Base-by-base conservation (phyloP, 2,888 invertebrate genomes). In the Stenodera caucasica region DNA sequence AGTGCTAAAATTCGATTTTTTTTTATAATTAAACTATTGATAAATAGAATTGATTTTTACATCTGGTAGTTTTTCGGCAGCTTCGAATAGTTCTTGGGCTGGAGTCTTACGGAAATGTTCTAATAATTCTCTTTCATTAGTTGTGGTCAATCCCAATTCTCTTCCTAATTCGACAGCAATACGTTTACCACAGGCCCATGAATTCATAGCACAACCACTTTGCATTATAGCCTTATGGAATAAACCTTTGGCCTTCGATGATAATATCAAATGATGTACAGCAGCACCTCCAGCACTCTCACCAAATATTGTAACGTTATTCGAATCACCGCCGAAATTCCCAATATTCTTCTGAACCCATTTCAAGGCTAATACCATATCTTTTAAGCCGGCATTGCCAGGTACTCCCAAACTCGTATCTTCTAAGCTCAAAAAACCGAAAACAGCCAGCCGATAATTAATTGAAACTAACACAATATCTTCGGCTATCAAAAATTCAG, bases 271-370 rank as follows among this genome's bases (percentile, higher is more conserved):
- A 61, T 77, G 81, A 58, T 83, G 81, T 0, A 79, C 74, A 4
- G 81, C 79, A 26, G 77, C 78, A 8, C 75, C 81, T 0, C 83
- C 83, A 0, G 82, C 82, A 63, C 82, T 82, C 68, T 82, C 81
- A 0, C 83, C 82, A 64, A 82, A 80, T 2, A 83, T 71, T 0
- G 82, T 82, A 8, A 83, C 81, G 58, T 82, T 82, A 83, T n/a
- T n/a, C n/a, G n/a, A n/a, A n/a, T n/a, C n/a, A n/a, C n/a, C n/a
- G n/a, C n/a, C n/a, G n/a, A n/a, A 83, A 58, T 73, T 75, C 2
- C 71, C 64, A 14, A 81, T 80, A 64, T 83, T 83, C 0, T 72
- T 70, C 60, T 81, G 79, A 0, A 83, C 73, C 82, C 82, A 83
- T 58, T 78, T 78, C 29, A 83, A 64, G 0, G 82, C 82, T 67